A percentile compares a stretch with the other conserved stretches of the same genome.
Conservation (phyloP, 1,140 invertebrate genomes). For the Neotoxoptera formosana region DNA sequence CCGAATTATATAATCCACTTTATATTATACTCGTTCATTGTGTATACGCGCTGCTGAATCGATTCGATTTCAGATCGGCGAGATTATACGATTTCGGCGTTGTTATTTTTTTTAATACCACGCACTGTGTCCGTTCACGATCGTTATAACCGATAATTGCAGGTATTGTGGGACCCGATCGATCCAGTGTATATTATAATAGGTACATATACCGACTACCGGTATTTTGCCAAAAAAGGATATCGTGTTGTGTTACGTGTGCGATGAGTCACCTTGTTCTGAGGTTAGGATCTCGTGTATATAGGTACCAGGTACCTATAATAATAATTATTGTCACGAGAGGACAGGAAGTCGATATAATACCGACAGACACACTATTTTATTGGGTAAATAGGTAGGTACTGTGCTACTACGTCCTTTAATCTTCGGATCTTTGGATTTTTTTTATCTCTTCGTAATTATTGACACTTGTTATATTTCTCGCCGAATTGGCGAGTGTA, state of each 20-base stretch:
- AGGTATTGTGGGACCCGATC: neutral
- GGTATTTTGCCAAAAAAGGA: neutral
- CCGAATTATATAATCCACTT: neutral
- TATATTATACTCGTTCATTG: neutral
- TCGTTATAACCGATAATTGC: slow-evolving; percentile 31
- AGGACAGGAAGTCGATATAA: slow-evolving; percentile 32
- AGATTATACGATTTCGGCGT: slow-evolving; percentile 12
- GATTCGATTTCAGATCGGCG: slow-evolving; percentile 11
- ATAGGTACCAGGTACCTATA: too few relatives aligned
- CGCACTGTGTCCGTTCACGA: neutral
- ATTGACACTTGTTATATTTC: neutral
- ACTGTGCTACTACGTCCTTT: neutral
- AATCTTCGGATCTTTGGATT: neutral
- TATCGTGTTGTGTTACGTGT: neutral
- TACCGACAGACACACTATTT: neutral
- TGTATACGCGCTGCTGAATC: slow-evolving; percentile 10
- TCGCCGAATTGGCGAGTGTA: slow-evolving; percentile 9
- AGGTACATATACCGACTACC: slow-evolving; percentile 1
- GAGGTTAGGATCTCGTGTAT: neutral
- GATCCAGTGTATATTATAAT: neutral
- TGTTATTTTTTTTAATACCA: neutral
- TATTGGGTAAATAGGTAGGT: neutral
- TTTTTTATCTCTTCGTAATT: neutral
- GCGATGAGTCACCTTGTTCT: neutral
- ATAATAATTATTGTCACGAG: slow-evolving; percentile 32